These are phyloP conservation scores for Catamblyrhynchus diadema DNA, from an alignment of 2,797 vertebrate genomes.

Conservation along the genomic window DNA sequence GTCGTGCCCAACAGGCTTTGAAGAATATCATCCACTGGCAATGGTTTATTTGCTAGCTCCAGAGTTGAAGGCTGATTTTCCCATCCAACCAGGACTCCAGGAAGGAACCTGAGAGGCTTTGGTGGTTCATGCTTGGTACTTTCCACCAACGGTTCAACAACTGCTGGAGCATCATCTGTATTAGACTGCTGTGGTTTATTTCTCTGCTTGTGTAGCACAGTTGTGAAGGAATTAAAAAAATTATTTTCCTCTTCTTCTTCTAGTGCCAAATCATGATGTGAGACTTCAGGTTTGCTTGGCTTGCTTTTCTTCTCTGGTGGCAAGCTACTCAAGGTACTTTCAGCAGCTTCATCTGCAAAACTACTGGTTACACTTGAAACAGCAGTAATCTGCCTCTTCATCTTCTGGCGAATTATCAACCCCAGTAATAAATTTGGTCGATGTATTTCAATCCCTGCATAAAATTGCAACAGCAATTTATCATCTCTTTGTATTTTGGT, in stretches of 20 bases:
- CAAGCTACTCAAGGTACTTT: conserved; percentile 70
- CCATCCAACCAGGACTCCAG: conserved; percentile 92
- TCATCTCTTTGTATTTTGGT: neutral
- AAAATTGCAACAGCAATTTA: conserved; percentile 63
- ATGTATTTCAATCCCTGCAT: conserved; percentile 90
- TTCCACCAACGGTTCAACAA: conserved; percentile 79
- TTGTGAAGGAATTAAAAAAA: conserved; percentile 86
- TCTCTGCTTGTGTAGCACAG: conserved; percentile 83
- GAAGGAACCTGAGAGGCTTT: conserved; percentile 94
- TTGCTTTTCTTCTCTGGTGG: conserved; percentile 86
- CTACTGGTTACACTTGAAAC: conserved; percentile 55
- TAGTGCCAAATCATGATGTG: conserved; percentile 70
- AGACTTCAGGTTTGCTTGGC: conserved; percentile 73
- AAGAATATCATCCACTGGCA: conserved; percentile 78
- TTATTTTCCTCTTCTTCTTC: conserved; percentile 84
- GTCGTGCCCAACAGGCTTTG: conserved; percentile 76
- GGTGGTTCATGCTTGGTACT: conserved; percentile 78
- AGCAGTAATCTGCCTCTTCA: conserved; percentile 84
- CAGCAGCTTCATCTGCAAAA: conserved; percentile 79
- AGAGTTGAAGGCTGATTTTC: conserved; percentile 87
- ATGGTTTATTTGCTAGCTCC: conserved; percentile 81
- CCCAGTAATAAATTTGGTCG: conserved; percentile 94
- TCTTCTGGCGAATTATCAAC: conserved; percentile 93
- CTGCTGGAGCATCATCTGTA: conserved; percentile 73
- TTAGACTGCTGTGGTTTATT: conserved; percentile 77